These are phyloP conservation scores for Gambusia affinis DNA, from an alignment of 2,113 vertebrate species.

Conservation along the genomic window DNA sequence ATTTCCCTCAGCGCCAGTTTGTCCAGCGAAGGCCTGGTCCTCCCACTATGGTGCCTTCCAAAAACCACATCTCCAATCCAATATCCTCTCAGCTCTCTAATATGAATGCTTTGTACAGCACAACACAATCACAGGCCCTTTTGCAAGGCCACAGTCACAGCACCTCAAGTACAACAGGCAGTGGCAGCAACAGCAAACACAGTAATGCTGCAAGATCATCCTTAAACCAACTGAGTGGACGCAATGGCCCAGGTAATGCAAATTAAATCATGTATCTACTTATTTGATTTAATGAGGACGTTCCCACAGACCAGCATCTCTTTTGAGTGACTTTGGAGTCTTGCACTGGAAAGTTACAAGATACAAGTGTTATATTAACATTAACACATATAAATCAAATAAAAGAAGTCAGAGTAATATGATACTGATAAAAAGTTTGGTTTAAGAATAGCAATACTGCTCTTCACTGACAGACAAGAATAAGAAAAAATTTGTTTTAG, in stretches of 20 bases:
- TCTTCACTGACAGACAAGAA: too few relatives aligned
- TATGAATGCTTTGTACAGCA: slow-evolving; percentile 72
- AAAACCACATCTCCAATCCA: slow-evolving; percentile 65
- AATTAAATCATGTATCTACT: background rate
- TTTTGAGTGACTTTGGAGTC: too few relatives aligned
- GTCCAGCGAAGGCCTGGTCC: slow-evolving; percentile 72
- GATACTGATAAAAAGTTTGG: too few relatives aligned
- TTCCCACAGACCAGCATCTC: too few relatives aligned
- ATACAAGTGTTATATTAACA: background rate
- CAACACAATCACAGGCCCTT: slow-evolving; percentile 70
- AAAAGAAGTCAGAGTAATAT: too few relatives aligned
- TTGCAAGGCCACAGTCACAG: slow-evolving; percentile 71
- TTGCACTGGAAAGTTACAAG: background rate
- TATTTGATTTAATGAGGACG: too few relatives aligned
- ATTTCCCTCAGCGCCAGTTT: slow-evolving; percentile 70
- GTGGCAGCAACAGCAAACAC: slow-evolving; percentile 48
- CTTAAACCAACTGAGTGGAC: slow-evolving; percentile 69
- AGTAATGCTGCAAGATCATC: slow-evolving; percentile 61
- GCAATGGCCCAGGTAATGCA: slow-evolving; percentile 68
- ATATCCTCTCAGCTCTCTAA: slow-evolving; percentile 71
- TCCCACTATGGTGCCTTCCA: slow-evolving; percentile 63
- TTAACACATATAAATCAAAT: background rate
- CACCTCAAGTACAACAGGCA: slow-evolving; percentile 43
- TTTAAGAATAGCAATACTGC: too few relatives aligned
- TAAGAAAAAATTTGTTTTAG: too few relatives aligned